These are phyloP conservation scores for Drosophila aff. DNA, from an alignment of 1,140 invertebrate genomes.

Conservation along the genomic window DNA sequence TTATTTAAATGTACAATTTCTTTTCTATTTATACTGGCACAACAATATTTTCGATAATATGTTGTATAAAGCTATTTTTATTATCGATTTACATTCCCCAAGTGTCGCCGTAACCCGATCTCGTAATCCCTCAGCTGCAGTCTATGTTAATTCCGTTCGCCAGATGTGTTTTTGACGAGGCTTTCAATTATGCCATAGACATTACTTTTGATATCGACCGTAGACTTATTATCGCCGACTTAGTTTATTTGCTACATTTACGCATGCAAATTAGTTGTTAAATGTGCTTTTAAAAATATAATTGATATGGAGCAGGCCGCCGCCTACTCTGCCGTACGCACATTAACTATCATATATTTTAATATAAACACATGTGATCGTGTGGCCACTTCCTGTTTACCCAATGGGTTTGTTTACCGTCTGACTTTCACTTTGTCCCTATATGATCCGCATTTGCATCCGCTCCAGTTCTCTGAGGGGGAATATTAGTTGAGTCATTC, in stretches of 20 bases:
- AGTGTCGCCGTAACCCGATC: constrained; percentile 13
- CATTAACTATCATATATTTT: constrained; percentile 2
- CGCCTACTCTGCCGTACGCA: constrained; percentile 40
- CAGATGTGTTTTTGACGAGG: constrained; percentile 73
- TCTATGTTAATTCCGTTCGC: constrained; percentile 60
- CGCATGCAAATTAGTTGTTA: constrained; percentile 70
- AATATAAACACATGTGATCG: constrained; percentile 6
- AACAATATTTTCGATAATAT: neutral
- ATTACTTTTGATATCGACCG: constrained; percentile 12
- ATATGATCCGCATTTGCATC: constrained; percentile 45
- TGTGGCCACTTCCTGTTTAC: constrained; percentile 48
- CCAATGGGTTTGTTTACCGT: constrained; percentile 16
- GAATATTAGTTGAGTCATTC: constrained; percentile 32
- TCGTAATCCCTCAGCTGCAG: constrained; percentile 58
- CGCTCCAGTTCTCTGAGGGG: constrained; percentile 16
- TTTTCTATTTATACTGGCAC: neutral
- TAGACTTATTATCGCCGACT: constrained; percentile 36
- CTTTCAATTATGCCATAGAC: constrained; percentile 58
- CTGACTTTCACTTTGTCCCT: constrained; percentile 56
- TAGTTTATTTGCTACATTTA: constrained; percentile 71
- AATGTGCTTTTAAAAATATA: constrained; percentile 66
- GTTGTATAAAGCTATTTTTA: too few species aligned
- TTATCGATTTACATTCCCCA: neutral
- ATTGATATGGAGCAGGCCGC: constrained; percentile 25
- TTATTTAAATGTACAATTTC: neutral